Evolutionary conservation across 2,888 invertebrate species (phyloP), one percentile per base, ranked within the genome.

Genomic region (Rutpela maculata): DNA sequence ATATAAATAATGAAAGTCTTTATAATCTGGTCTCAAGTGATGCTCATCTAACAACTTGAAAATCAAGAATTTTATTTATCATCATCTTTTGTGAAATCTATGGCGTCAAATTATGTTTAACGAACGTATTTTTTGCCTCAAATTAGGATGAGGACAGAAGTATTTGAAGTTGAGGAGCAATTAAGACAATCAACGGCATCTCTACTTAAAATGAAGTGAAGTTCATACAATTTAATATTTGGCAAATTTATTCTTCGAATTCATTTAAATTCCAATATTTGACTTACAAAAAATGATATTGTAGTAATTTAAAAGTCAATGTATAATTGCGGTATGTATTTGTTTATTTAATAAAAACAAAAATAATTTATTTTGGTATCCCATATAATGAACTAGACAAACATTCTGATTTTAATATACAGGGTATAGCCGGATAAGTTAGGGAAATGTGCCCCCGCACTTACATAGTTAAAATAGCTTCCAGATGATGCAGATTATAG

Each of bases 1-100:
- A 65, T 65, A 65, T 43, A 31, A 38, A 65, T 65, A 65, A 65
- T 43, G 65, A 43, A 65, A 65, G 65, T 65, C 65, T 43, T 43
- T 65, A 22, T 65, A 43, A 65, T 65, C 65, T 65, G 65, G 65
- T 65, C 65, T 65, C 43, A 43, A 65, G 65, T 65, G 65, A 65
- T 65, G 65, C 65, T 65, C 65, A 65, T 65, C 65, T 65, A 65
- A 43, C 65, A 65, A 65, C 65, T 65, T 65, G 65, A 43, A 65
- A 65, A 65, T 65, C 65, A 65, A 43, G 65, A 43, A 38, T 65
- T 60, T 65, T 63, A 31, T 63, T 63, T 63, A 31, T 35, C 35
- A n/a, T 35, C 35, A 11, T 15, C 62, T 62, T 22, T 22, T 63
- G 62, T 31, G 26, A 31, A 63, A 35, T 63, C 62, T 50, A 17